Base-by-base conservation (phyloP, 1,140 invertebrate species). In the Paracyclopina nana region DNA sequence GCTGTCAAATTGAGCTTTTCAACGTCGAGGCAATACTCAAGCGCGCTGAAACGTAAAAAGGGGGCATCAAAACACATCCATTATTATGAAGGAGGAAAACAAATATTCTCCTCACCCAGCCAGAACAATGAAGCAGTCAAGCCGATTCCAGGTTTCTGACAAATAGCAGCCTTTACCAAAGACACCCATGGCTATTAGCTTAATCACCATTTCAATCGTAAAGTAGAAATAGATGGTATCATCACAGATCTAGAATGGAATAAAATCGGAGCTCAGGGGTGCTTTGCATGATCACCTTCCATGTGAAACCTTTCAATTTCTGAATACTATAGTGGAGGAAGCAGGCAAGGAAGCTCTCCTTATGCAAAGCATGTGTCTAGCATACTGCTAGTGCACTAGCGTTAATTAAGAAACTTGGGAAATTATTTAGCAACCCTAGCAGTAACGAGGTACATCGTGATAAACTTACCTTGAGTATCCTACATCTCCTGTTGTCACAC, bases 191-290 rank as follows among this genome's bases (percentile, higher is more conserved):
- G 92, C 94, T 16, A 91, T 77, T 77, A 97, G 91, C 71, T 98
- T 98, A 62, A 98, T 84, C 46, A 81, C 74, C 94, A 95, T 87
- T 64, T 92, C 87, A 59, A 90, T 62, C 9, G 88, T 77, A 69
- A 99, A 98, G 71, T 97, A 98, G 50, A 77, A 82, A 68, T 98
- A 98, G 65, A 99, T 98, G 58, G 91, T 81, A 68, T 99, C 87
- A 63, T 99, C 94, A 64, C 95, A 90, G 59, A 84, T 76, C 81
- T 90, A 71, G 1, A 74, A 74, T 22, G 46, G 55, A 51, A n/a
- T 29, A 46, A 50, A 57, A 31, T 8, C 14, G 12, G 3, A 16
- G 8, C 11, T 42, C 22, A 8, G 8, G 26, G 20, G 11, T 18
- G 20, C 45, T 48, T 11, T 46, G 6, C 22, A 9, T 46, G 6